Conservation (phyloP, 2,797 vertebrate species). For the Adelosebastes latens region DNA sequence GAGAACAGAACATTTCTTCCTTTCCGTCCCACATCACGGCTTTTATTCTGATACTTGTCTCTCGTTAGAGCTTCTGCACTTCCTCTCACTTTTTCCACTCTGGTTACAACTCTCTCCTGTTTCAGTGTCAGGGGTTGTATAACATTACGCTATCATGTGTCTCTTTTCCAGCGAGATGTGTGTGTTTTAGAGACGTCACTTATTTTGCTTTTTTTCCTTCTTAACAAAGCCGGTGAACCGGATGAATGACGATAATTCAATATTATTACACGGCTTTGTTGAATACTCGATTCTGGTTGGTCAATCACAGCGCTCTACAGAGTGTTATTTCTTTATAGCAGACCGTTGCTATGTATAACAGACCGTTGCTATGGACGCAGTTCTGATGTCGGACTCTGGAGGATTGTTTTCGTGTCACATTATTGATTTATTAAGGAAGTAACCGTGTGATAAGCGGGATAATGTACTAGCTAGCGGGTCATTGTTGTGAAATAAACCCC, state of each 20-base stretch:
- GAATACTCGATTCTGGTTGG: no score
- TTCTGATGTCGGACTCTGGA: no score
- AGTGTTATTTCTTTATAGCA: no score
- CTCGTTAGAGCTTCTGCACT: slow-evolving; percentile 28
- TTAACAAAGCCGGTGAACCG: not conserved
- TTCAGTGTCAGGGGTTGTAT: not conserved
- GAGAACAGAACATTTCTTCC: not conserved
- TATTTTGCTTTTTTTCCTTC: not conserved
- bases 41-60: slow-evolving; percentile 22
- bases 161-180: not conserved
- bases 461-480: no score
- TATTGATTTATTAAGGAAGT: no score
- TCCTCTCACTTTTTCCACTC: slow-evolving; percentile 28
- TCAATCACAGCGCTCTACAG: no score
- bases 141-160: not conserved
- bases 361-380: no score
- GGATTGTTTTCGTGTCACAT: no score
- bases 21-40: not conserved
- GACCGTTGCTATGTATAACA: no score
- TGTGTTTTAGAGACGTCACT: not conserved
- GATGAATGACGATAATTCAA: not conserved
- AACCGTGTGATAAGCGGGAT: no score
- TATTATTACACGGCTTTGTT: no score
- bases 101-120: not conserved
- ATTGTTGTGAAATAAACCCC: no score